A percentile compares a stretch with the other conserved stretches of the same genome.
Evolutionary conservation across 2,113 vertebrate genomes (phyloP).

Genomic region (Ochotona princeps): DNA sequence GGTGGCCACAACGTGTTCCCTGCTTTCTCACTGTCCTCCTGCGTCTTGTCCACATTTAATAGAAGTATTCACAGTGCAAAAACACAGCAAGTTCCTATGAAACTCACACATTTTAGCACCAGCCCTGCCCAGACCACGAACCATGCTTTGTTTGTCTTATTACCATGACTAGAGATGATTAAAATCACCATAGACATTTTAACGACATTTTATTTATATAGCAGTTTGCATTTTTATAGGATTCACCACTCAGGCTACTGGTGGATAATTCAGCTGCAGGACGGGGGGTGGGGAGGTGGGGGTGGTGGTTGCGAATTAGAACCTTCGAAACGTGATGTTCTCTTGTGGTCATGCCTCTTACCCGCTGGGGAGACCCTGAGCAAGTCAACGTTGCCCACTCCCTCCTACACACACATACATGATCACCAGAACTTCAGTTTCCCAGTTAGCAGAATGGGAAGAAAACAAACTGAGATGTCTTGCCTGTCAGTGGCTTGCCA

Average conservation of each 20-base stretch:
- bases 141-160: background rate
- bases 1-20: background rate
- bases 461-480: too few species aligned
- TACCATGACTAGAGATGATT: background rate
- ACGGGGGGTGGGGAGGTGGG: too few species aligned
- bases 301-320: too few species aligned
- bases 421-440: background rate
- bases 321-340: background rate
- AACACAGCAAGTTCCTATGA: background rate
- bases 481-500: accelerated
- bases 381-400: too few species aligned
- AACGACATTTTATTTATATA: constrained; percentile 1
- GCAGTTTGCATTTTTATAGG: background rate
- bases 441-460: background rate
- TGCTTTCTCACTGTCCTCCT: background rate
- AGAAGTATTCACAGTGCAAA: background rate
- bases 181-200: constrained; percentile 25
- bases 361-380: background rate
- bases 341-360: background rate
- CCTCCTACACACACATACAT: too few species aligned
- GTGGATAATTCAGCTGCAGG: background rate
- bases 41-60: background rate
- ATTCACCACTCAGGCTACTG: background rate
- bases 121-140: background rate
- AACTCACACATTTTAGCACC: background rate